These are phyloP conservation scores for Pseudomyrmex pallidus DNA, from an alignment of 1,140 invertebrate species.

Conservation along the genomic window DNA sequence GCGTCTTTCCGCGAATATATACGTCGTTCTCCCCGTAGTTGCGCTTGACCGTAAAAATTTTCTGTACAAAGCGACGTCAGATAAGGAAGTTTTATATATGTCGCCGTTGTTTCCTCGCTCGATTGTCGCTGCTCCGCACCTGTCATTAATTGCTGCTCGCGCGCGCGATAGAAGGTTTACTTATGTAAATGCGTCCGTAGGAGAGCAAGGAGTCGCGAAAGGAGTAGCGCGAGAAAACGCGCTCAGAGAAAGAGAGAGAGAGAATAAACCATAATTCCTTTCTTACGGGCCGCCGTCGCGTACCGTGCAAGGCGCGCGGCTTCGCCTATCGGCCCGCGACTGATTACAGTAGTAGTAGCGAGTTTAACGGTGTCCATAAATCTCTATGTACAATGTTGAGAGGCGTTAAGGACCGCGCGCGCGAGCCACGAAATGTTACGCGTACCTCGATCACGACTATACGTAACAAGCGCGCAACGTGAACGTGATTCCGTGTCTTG, in stretches of 20 bases:
- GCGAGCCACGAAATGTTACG: slow-evolving; percentile 40
- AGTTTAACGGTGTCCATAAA: slow-evolving; percentile 63
- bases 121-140: slow-evolving; percentile 50
- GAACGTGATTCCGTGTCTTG: too few species aligned
- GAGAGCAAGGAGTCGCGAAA: slow-evolving; percentile 63
- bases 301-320: neutral
- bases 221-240: slow-evolving; percentile 52
- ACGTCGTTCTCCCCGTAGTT: neutral
- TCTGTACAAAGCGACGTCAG: slow-evolving; percentile 21
- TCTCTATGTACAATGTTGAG: slow-evolving; percentile 46
- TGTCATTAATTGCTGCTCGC: slow-evolving; percentile 50
- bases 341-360: slow-evolving; percentile 63
- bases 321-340: slow-evolving; percentile 39
- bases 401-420: slow-evolving; percentile 63
- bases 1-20: neutral
- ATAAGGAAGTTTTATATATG: too few species aligned
- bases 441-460: slow-evolving; percentile 2
- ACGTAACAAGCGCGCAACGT: too few species aligned
- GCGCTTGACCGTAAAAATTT: neutral
- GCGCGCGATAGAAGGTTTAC: slow-evolving; percentile 66
- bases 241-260: neutral
- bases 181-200: slow-evolving; percentile 75
- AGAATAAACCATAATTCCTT: slow-evolving; percentile 64
- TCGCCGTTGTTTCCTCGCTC: slow-evolving; percentile 16
- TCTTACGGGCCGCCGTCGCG: slow-evolving; percentile 50